These are phyloP conservation scores for Myathropa florea DNA, from an alignment of 2,888 invertebrate genomes.

Conservation along the genomic window DNA sequence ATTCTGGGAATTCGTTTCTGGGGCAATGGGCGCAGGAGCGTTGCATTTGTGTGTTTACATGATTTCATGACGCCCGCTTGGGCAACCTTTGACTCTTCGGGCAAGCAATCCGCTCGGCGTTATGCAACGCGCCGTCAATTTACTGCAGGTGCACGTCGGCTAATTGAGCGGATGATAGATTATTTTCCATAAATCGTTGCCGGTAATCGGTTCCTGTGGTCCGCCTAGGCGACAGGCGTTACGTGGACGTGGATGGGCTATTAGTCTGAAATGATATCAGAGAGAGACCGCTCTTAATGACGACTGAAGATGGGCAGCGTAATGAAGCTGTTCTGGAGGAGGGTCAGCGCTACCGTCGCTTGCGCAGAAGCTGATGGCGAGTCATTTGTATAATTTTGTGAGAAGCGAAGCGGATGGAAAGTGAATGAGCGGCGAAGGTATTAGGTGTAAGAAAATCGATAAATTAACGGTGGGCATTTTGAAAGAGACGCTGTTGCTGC, in stretches of 20 bases:
- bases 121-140: background rate
- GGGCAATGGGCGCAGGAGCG: background rate
- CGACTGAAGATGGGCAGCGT: background rate
- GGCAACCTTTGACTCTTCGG: background rate
- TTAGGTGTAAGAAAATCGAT: background rate
- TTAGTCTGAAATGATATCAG: background rate
- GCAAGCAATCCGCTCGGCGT: background rate
- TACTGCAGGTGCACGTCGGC: background rate
- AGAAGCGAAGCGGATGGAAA: background rate
- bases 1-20: background rate
- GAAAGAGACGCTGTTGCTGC: background rate
- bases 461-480: background rate
- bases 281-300: background rate
- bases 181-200: background rate
- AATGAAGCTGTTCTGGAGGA: background rate
- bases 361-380: background rate
- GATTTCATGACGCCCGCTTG: background rate
- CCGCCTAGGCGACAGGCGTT: background rate
- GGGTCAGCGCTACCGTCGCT: background rate
- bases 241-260: background rate
- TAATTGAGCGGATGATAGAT: background rate
- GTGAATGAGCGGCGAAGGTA: background rate
- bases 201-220: background rate
- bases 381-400: background rate
- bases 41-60: background rate